A percentile compares a stretch with the other conserved stretches of the same genome.
Evolutionary conservation across 2,797 vertebrate species (phyloP).

Genomic region (Acanthopagrus latus): DNA sequence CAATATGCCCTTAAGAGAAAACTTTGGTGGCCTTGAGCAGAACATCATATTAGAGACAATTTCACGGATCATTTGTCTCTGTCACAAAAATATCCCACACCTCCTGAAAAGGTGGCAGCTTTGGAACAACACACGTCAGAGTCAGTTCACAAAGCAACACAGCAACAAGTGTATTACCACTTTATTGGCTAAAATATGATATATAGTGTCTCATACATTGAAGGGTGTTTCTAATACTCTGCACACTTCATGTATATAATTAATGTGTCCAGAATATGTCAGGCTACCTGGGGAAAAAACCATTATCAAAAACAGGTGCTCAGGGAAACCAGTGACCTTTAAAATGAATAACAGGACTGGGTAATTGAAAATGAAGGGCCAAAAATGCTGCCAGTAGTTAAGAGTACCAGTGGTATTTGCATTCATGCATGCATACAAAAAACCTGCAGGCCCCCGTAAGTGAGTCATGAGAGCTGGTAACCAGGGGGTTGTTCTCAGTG

Average conservation of each 20-base stretch:
- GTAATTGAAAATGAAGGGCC: constrained; percentile 44
- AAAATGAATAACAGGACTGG: constrained; percentile 34
- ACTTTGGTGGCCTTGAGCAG: constrained; percentile 55
- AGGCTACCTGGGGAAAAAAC: constrained; percentile 15
- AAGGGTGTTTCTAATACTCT: constrained; percentile 12
- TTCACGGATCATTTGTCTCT: constrained; percentile 72
- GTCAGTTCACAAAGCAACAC: constrained; percentile 32
- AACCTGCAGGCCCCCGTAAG: constrained; percentile 27
- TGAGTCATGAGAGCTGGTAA: constrained; percentile 38
- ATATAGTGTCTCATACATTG: neutral
- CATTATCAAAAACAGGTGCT: constrained; percentile 7
- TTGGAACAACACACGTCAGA: constrained; percentile 28
- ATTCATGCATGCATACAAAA: constrained; percentile 33
- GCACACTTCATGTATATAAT: neutral
- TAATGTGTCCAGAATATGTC: constrained; percentile 7
- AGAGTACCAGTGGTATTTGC: neutral
- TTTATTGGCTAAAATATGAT: constrained; percentile 14
- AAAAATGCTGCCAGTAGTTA: constrained; percentile 47
- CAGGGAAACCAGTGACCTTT: constrained; percentile 57
- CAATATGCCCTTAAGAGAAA: constrained; percentile 57
- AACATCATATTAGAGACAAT: constrained; percentile 72
- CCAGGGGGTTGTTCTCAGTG: constrained; percentile 3
- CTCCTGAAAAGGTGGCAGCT: constrained; percentile 32
- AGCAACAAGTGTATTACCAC: neutral
- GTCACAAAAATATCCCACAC: constrained; percentile 52